Evolutionary conservation across 2,797 vertebrate species (phyloP).

Genomic region (Melanotaenia parkinsoni): DNA sequence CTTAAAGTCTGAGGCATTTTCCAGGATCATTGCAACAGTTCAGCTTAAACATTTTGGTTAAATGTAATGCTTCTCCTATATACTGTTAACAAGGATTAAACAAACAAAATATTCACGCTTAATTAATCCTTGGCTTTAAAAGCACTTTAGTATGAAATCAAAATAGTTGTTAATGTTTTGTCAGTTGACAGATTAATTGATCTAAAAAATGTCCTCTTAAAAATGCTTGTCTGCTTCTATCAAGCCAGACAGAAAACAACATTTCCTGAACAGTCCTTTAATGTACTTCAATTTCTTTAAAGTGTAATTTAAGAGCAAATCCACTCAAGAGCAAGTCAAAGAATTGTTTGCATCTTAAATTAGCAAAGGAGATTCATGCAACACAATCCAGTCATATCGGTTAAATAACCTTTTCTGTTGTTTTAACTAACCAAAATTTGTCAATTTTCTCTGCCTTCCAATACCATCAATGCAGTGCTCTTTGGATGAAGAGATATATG

Average conservation of each 20-base stretch:
- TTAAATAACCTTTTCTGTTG: neutral
- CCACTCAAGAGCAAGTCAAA: neutral
- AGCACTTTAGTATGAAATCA: too few species aligned
- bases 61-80: too few species aligned
- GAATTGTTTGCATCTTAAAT: neutral
- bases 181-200: too few species aligned
- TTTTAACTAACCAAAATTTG: slow-evolving; percentile 1
- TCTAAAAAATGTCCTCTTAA: too few species aligned
- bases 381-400: neutral
- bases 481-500: slow-evolving; percentile 86
- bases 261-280: neutral
- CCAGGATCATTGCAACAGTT: too few species aligned
- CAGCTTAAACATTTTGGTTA: too few species aligned
- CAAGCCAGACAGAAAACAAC: neutral
- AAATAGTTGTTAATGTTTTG: too few species aligned
- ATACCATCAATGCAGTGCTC: slow-evolving; percentile 69
- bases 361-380: neutral
- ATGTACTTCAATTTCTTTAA: neutral
- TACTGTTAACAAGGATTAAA: too few species aligned
- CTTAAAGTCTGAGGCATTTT: neutral
- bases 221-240: too few species aligned
- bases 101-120: too few species aligned
- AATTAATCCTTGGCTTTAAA: too few species aligned
- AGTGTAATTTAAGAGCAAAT: neutral
- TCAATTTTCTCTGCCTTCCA: neutral